Conservation (phyloP, 2,888 invertebrate species). For the Clistopyga incitator region DNA sequence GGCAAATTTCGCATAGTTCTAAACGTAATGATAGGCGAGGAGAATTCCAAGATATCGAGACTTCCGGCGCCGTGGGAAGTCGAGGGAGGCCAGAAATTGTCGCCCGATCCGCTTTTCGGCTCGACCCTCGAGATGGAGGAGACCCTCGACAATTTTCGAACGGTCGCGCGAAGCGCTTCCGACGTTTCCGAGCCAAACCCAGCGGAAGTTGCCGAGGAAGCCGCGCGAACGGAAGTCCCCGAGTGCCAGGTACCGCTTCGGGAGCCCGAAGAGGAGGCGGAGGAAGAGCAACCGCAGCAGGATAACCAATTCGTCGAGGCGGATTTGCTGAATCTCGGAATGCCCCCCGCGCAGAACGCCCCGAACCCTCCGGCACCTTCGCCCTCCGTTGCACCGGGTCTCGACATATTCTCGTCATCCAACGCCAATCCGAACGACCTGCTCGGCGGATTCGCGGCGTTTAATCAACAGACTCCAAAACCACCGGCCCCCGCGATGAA, state of each 20-base stretch:
- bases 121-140: constrained; percentile 93
- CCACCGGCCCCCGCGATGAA: constrained; percentile 67
- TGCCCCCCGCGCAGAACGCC: constrained; percentile 65
- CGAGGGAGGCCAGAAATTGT: constrained; percentile 86
- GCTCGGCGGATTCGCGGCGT: constrained; percentile 79
- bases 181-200: constrained; percentile 19
- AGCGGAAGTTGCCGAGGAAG: constrained; percentile 31
- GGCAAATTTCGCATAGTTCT: constrained; percentile 89
- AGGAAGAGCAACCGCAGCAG: constrained; percentile 16
- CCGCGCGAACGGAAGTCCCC: constrained; percentile 12
- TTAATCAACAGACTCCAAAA: constrained; percentile 71
- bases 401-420: constrained; percentile 80
- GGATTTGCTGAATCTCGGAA: constrained; percentile 82
- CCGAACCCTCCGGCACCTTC: constrained; percentile 62
- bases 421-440: constrained; percentile 78
- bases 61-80: constrained; percentile 92
- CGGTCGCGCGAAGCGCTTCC: constrained; percentile 44
- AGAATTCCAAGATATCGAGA: constrained; percentile 88
- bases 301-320: constrained; percentile 77
- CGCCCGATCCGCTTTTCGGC: constrained; percentile 89
- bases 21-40: constrained; percentile 90
- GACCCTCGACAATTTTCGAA: constrained; percentile 91
- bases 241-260: constrained; percentile 36
- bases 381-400: constrained; percentile 70
- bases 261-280: constrained; percentile 12